Percentiles rank a stretch among this genome's conserved stretches.
phyloP scores from a whole-genome alignment of 2,888 invertebrate genomes.

The Napeogenes sylphis region DNA sequence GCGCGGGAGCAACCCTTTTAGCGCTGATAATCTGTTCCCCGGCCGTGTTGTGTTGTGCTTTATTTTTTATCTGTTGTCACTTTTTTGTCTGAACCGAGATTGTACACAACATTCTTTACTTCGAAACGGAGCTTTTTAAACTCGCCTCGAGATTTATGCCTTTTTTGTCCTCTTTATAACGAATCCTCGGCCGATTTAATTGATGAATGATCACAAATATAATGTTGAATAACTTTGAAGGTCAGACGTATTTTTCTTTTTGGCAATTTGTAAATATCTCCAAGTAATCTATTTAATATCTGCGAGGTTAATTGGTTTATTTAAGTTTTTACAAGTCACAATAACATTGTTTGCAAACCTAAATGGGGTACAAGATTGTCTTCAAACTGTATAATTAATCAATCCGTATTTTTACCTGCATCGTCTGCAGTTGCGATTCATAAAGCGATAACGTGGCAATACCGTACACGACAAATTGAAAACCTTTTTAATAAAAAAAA shows the following conservation, averaged over 20 bases:
- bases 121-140: conserved; percentile 76
- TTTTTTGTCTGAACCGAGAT: conserved; percentile 76
- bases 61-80: conserved; percentile 76
- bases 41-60: conserved; percentile 67
- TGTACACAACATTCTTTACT: conserved; percentile 79
- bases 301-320: neutral
- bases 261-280: conserved; percentile 15
- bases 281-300: conserved; percentile 6
- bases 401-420: conserved; percentile 12
- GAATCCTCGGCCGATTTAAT: conserved; percentile 69
- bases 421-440: conserved; percentile 11
- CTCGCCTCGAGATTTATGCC: conserved; percentile 67
- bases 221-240: conserved; percentile 57
- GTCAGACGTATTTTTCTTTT: conserved; percentile 42
- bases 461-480: conserved; percentile 22
- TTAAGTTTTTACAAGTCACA: neutral
- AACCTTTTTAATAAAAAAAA: conserved; percentile 24
- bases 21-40: conserved; percentile 77
- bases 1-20: conserved; percentile 78
- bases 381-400: conserved; percentile 18
- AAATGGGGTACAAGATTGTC: conserved; percentile 8
- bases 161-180: conserved; percentile 70
- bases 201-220: conserved; percentile 69
- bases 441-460: conserved; percentile 20
- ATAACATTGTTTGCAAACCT: conserved; percentile 9